Conservation (phyloP, 2,888 invertebrate genomes). For the Aleiodes alternator region DNA sequence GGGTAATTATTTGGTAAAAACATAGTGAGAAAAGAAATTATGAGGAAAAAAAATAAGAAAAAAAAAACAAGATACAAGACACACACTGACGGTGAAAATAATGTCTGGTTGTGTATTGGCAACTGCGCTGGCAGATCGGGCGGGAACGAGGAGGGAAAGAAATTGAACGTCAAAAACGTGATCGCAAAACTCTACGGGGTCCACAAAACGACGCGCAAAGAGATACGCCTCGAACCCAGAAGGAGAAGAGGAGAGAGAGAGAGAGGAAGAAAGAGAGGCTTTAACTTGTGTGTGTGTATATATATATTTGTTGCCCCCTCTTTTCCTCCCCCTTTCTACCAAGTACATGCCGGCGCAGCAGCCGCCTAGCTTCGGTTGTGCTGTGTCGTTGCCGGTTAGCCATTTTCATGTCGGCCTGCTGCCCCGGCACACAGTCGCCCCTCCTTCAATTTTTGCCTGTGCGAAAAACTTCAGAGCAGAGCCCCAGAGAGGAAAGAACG, state of each 20-base stretch:
- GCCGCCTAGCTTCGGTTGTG: constrained; percentile 49
- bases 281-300: neutral
- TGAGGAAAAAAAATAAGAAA: neutral
- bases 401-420: constrained; percentile 70
- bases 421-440: constrained; percentile 58
- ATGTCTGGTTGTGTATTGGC: constrained; percentile 6
- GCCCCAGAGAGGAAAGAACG: no score
- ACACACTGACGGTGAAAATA: no score
- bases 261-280: no score
- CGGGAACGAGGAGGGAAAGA: constrained; percentile 76
- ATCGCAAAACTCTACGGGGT: constrained; percentile 82
- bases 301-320: constrained; percentile 11
- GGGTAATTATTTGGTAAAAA: neutral
- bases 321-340: neutral
- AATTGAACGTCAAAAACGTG: constrained; percentile 62
- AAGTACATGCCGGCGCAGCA: constrained; percentile 42
- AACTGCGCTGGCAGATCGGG: constrained; percentile 77
- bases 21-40: neutral
- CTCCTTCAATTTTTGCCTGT: constrained; percentile 69
- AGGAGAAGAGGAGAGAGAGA: constrained; percentile 19
- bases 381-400: constrained; percentile 60
- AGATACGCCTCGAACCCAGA: constrained; percentile 80
- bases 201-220: constrained; percentile 88
- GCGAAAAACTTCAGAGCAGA: constrained; percentile 64
- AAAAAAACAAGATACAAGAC: neutral